Evolutionary conservation across 2,113 vertebrate genomes (phyloP).

Genomic region (Dipodomys ordii): DNA sequence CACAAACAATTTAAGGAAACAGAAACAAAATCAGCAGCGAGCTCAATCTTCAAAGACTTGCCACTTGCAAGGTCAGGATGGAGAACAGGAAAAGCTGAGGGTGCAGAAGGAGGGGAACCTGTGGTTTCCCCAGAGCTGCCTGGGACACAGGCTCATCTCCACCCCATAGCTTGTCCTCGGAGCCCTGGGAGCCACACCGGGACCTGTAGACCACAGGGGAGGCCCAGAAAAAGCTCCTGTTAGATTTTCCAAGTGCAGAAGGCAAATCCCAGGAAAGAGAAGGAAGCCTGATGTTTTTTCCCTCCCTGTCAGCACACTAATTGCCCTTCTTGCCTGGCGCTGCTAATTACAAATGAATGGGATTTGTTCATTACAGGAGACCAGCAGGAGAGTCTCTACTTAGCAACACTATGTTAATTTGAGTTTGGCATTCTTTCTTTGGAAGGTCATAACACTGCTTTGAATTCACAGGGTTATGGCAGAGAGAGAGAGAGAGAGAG

Average conservation of each 20-base stretch:
- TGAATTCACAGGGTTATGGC: conserved; percentile 46
- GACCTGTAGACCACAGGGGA: not conserved
- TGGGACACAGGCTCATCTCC: not conserved
- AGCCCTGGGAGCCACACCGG: not conserved
- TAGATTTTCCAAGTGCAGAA: not conserved
- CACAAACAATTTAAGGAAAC: not conserved
- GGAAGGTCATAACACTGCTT: conserved; percentile 71
- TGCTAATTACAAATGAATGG: conserved; percentile 76
- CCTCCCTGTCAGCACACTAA: conserved; percentile 59
- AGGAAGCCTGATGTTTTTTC: conserved; percentile 11
- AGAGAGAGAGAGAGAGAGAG: not conserved
- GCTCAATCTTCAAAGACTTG: not conserved
- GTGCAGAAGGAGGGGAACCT: not conserved
- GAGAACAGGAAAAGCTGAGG: not conserved
- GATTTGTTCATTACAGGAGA: conserved; percentile 72
- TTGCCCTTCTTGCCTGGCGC: conserved; percentile 66
- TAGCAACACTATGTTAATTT: conserved; percentile 72
- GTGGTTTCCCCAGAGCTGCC: accelerated
- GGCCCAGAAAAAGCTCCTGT: not conserved
- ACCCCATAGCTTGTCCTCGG: not conserved
- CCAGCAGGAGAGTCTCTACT: conserved; percentile 74
- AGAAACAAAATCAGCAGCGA: conserved; percentile 4
- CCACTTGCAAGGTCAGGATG: not conserved
- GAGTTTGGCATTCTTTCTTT: conserved; percentile 56
- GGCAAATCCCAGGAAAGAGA: not conserved